Evolutionary conservation across 1,140 invertebrate species (phyloP).

Genomic region (Homalodisca vitripennis): DNA sequence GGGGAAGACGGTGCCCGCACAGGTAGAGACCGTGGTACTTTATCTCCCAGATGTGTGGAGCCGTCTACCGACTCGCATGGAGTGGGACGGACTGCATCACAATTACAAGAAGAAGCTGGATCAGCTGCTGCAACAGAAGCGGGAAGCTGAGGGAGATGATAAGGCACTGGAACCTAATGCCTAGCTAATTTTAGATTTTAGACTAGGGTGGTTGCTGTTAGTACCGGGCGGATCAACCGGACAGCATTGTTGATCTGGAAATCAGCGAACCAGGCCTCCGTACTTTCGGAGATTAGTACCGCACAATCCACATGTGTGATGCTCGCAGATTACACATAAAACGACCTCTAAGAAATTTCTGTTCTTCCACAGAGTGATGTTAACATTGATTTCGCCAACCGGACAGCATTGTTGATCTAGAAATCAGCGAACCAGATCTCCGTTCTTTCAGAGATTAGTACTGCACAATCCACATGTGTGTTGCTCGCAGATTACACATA

Average conservation of each 20-base stretch:
- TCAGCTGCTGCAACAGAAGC: conserved; percentile 58
- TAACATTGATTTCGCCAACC: no score
- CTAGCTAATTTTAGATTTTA: conserved; percentile 12
- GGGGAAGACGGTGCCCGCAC: conserved; percentile 73
- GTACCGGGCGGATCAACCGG: no score
- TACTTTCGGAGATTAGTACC: not conserved
- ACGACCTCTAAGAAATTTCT: not conserved
- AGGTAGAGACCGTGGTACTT: conserved; percentile 92
- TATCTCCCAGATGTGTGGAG: conserved; percentile 96
- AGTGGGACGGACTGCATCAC: conserved; percentile 79
- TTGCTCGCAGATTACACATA: no score
- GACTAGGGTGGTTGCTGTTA: no score
- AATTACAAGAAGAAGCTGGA: conserved; percentile 78
- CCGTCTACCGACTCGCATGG: conserved; percentile 81
- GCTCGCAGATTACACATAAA: no score
- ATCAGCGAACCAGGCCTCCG: not conserved
- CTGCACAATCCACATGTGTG: no score
- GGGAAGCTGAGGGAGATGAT: conserved; percentile 56
- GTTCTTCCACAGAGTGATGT: no score
- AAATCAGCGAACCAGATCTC: no score
- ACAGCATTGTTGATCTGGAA: not conserved
- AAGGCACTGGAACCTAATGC: conserved; percentile 61
- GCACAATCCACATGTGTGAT: no score
- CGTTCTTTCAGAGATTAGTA: no score
- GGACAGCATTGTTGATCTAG: no score